These are phyloP conservation scores for Megalurothrips usitatus DNA, from an alignment of 2,888 invertebrate genomes.

Conservation along the genomic window DNA sequence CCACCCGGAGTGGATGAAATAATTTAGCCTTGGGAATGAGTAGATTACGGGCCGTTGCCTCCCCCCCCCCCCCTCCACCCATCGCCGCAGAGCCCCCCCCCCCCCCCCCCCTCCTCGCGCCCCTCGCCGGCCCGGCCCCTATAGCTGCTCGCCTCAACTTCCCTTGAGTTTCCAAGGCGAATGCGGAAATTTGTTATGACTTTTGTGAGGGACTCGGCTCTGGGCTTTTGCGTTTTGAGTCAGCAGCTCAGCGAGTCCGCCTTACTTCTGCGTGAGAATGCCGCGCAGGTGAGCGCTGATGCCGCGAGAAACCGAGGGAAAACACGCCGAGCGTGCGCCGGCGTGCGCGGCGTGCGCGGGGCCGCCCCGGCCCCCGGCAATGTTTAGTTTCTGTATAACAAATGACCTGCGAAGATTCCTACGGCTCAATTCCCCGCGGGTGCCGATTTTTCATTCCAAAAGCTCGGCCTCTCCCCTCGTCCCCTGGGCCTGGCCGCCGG, in stretches of 20 bases:
- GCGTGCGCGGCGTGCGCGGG: neutral
- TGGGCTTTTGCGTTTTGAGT: too few species aligned
- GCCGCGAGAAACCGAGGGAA: too few species aligned
- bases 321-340: neutral
- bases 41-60: neutral
- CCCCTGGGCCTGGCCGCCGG: neutral
- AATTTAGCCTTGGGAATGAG: constrained; percentile 18
- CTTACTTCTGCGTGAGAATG: too few species aligned
- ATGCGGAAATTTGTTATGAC: constrained; percentile 14
- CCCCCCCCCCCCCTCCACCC: neutral
- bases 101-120: neutral
- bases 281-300: too few species aligned
- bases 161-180: neutral
- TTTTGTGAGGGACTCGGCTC: neutral
- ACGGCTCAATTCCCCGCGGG: too few species aligned
- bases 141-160: neutral
- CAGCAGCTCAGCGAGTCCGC: too few species aligned
- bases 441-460: too few species aligned
- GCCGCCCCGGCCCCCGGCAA: neutral
- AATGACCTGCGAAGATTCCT: too few species aligned
- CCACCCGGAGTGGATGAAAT: constrained; percentile 16
- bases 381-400: too few species aligned
- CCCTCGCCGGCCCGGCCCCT: neutral
- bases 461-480: neutral
- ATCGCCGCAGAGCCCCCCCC: neutral